These are phyloP conservation scores for Pandemis cinnamomeana DNA, from an alignment of 2,888 invertebrate species.

Conservation along the genomic window DNA sequence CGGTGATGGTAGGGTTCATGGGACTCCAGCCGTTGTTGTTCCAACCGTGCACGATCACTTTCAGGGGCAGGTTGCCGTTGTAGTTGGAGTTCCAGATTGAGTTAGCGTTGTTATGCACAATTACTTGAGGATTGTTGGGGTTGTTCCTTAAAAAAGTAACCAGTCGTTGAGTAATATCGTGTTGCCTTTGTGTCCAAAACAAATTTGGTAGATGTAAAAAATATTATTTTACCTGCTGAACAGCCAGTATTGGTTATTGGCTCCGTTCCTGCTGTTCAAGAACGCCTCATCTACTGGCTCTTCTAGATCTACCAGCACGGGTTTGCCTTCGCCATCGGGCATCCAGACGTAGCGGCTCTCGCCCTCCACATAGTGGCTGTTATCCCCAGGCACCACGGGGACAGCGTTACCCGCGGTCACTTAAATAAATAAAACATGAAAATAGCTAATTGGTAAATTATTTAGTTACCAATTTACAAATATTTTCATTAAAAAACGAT, in stretches of 20 bases:
- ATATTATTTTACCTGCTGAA: conserved; percentile 34
- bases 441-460: too few relatives aligned
- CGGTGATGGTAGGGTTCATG: conserved; percentile 57
- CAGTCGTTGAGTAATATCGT: neutral
- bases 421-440: conserved; percentile 11
- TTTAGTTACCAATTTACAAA: too few relatives aligned
- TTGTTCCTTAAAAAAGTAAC: conserved; percentile 55
- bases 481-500: too few relatives aligned
- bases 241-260: conserved; percentile 63
- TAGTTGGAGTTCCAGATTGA: conserved; percentile 63
- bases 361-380: conserved; percentile 66
- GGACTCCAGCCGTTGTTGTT: conserved; percentile 60
- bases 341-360: conserved; percentile 67
- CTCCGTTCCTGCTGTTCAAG: conserved; percentile 54
- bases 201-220: neutral
- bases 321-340: conserved; percentile 62
- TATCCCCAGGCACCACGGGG: conserved; percentile 58
- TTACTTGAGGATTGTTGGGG: conserved; percentile 58
- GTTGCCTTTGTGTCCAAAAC: too few relatives aligned
- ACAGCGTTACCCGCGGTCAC: conserved; percentile 56
- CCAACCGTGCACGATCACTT: conserved; percentile 72
- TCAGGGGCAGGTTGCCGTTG: conserved; percentile 51
- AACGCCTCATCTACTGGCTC: conserved; percentile 50
- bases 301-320: conserved; percentile 61
- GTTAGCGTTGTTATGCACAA: conserved; percentile 61